Evolutionary conservation across 2,113 vertebrate genomes (phyloP).

Genomic region (Sprattus sprattus): DNA sequence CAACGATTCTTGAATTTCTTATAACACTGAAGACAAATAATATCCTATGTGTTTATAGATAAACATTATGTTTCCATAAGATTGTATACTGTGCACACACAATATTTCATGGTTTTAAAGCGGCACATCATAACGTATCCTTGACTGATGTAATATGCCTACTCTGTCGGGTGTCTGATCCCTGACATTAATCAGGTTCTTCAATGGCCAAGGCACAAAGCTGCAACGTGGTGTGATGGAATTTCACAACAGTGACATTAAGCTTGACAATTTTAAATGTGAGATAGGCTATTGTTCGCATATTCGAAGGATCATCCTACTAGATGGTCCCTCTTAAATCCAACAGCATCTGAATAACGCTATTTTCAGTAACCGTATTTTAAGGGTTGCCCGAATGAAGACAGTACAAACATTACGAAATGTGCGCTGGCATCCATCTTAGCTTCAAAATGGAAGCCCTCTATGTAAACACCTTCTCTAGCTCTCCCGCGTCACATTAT

Average conservation of each 20-base stretch:
- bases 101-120: background rate
- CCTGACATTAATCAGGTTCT: slow-evolving; percentile 15
- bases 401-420: slow-evolving; percentile 55
- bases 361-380: slow-evolving; percentile 12
- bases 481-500: slow-evolving; percentile 11
- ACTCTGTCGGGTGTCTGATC: background rate
- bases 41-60: too few species aligned
- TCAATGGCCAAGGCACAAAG: slow-evolving; percentile 19
- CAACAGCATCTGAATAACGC: background rate
- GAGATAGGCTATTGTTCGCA: background rate
- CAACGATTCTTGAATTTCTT: too few species aligned
- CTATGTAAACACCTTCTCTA: slow-evolving; percentile 48
- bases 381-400: slow-evolving; percentile 52
- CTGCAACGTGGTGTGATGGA: slow-evolving; percentile 7
- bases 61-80: background rate
- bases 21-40: too few species aligned
- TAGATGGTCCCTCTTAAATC: background rate
- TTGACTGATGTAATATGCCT: background rate
- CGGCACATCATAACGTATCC: background rate
- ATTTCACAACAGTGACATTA: slow-evolving; percentile 23
- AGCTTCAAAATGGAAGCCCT: slow-evolving; percentile 77
- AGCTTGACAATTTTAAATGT: slow-evolving; percentile 40
- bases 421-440: slow-evolving; percentile 76
- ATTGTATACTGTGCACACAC: background rate
- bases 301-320: background rate